These are phyloP conservation scores for Cepaea hortensis DNA, from an alignment of 2,888 invertebrate genomes.

Conservation along the genomic window DNA sequence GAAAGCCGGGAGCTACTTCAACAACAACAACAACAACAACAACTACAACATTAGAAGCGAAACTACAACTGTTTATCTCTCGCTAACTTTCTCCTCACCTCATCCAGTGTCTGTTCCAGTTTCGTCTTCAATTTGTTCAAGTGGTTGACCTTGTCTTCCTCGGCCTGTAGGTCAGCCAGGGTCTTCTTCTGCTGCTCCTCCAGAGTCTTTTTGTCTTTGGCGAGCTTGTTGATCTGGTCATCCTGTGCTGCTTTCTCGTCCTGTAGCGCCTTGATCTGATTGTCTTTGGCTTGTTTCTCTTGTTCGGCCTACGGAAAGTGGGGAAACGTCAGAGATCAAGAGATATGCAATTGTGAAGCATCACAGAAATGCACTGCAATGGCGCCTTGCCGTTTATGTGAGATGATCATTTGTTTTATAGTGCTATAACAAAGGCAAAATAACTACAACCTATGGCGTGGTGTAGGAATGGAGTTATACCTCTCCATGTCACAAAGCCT, in stretches of 20 bases:
- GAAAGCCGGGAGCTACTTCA: too few relatives aligned
- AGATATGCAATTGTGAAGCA: not conserved
- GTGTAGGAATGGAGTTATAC: too few relatives aligned
- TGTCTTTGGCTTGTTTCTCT: conserved; percentile 98
- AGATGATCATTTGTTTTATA: too few relatives aligned
- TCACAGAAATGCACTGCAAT: too few relatives aligned
- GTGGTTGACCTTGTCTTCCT: conserved; percentile 99
- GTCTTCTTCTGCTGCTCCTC: conserved; percentile 83
- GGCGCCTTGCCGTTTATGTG: too few relatives aligned
- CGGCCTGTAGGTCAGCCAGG: conserved; percentile 81
- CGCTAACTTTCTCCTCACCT: conserved; percentile 75
- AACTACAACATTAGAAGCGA: too few relatives aligned
- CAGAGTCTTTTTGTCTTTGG: conserved; percentile 98
- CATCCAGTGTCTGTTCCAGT: conserved; percentile 98
- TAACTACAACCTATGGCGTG: too few relatives aligned
- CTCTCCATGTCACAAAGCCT: too few relatives aligned
- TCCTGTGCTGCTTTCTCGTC: conserved; percentile 99
- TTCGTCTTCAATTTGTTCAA: conserved; percentile 99
- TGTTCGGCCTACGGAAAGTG: conserved; percentile 81
- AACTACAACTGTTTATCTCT: too few relatives aligned
- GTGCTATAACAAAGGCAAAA: too few relatives aligned
- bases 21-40: too few relatives aligned
- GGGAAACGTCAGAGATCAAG: not conserved
- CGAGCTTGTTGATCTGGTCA: conserved; percentile 98
- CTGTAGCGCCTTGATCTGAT: conserved; percentile 88